Base-by-base conservation (phyloP, 2,797 vertebrate species). In the Hybognathus amarus region DNA sequence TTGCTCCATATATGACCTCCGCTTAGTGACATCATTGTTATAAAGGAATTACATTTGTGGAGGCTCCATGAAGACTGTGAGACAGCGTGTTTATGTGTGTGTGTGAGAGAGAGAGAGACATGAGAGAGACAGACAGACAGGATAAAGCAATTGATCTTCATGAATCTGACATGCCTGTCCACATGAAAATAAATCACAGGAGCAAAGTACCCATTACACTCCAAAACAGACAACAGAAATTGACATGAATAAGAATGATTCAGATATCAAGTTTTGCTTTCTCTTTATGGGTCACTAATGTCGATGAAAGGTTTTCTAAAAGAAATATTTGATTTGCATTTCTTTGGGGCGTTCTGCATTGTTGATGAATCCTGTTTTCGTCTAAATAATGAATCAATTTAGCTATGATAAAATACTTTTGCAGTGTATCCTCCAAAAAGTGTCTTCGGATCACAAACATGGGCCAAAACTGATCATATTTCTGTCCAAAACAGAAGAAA, bases 1-100 rank as follows among this genome's bases (percentile, higher is more conserved):
- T 93, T 94, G 93, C 86, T 90, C 87, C 86, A 87, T 82, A 74
- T 88, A 83, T 87, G 89, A 87, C 88, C 88, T 91, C 82, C 87
- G 83, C 86, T 89, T 85, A 85, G 63, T 87, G 87, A 86, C 88
- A 85, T 83, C 82, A 83, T 79, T 78, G 81, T 86, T 88, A 86
- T 86, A 83, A 89, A 89, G 87, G 75, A 89, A 90, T 89, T 88
- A 42, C 82, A 86, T 90, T 90, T 91, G 88, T 77, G 30, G 77
- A 85, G 88, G 90, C 90, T 89, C 88, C 82, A 74, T 50, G 52
- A 89, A 82, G 87, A 86, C 89, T 90, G 85, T 85, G 61, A 86
- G 87, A 85, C 77, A 74, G 64, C 71, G 75, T 73, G 82, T 59
- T 61, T 86, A 82, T 85, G 84, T 66, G 67, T 86, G 85, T 84